Base-by-base conservation (phyloP, 2,797 vertebrate genomes). In the Rhabdophis nuchalis region DNA sequence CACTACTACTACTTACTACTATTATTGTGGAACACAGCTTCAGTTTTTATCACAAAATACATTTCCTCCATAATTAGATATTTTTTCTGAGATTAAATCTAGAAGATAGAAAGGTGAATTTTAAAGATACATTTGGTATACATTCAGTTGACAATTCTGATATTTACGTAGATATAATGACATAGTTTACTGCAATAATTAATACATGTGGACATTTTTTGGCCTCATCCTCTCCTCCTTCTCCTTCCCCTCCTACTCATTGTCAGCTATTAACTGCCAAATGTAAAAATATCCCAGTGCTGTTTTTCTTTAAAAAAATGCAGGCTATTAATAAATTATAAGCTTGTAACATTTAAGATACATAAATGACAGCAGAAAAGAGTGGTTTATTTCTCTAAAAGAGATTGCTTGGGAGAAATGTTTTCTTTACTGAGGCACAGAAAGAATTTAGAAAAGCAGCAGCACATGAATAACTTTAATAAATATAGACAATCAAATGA, bases 321-420 rank as follows among this genome's bases (percentile, higher is more conserved):
- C 90, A 86, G 53, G 72, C 32, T 90, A 93, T 93, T 95, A 95
- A 94, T 95, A 95, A 95, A 93, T 92, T 93, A 95, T 92, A 88
- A 94, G 90, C 72, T 82, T 88, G 91, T 92, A 29, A 61, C 11
- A 94, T 95, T 93, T 58, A 89, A 94, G 94, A 93, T 23, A 77
- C n/a, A 91, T 53, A 82, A 91, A 46, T 60, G 29, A 2, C 36
- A 86, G 2, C 87, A 52, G 93, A 86, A 94, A 4, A 14, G 91
- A 91, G 27, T 32, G 2, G 46, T 89, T 92, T 61, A 9, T 95
- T 85, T 36, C 12, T 89, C 57, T 91, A 53, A 57, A 93, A 88
- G 25, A 0, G 25, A 13, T 85, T 41, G n/a, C 5, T 2, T 7
- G n/a, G 87, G 7, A 13, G 57, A 57, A 18, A 1, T 23, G 54